Conservation (phyloP, 2,888 invertebrate species). For the Smittia aterrima region DNA sequence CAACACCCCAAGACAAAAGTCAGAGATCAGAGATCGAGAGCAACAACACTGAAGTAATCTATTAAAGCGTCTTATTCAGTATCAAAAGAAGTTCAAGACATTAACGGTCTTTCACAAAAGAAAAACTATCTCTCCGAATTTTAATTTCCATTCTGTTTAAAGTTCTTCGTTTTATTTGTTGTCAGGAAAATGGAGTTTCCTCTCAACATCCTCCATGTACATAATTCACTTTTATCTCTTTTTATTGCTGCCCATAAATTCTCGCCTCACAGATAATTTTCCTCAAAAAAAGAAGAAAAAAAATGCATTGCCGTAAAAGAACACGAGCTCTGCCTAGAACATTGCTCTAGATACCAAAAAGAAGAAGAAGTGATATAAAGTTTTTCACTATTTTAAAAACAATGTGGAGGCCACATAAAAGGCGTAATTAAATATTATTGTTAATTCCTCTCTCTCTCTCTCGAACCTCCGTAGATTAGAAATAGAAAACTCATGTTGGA, state of each 20-base stretch:
- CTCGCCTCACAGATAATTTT: slow-evolving; percentile 18
- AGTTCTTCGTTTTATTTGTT: neutral
- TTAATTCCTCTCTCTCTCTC: neutral
- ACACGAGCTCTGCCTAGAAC: too few species aligned
- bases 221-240: slow-evolving; percentile 35
- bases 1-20: slow-evolving; percentile 1
- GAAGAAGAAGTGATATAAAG: neutral
- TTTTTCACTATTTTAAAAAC: slow-evolving; percentile 20
- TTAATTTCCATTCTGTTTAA: slow-evolving; percentile 14
- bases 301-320: neutral
- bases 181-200: slow-evolving; percentile 8
- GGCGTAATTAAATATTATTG: slow-evolving; percentile 40
- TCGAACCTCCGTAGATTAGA: neutral
- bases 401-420: slow-evolving; percentile 39
- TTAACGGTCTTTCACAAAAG: neutral
- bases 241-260: slow-evolving; percentile 30
- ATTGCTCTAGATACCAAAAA: too few species aligned
- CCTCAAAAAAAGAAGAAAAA: neutral
- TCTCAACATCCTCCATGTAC: neutral
- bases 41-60: slow-evolving; percentile 27
- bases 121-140: neutral
- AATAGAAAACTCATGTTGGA: neutral
- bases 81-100: neutral
- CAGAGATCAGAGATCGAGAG: slow-evolving; percentile 38
- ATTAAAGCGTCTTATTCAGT: slow-evolving; percentile 20